Percentiles rank a stretch among this genome's conserved stretches.
phyloP scores from a whole-genome alignment of 1,140 invertebrate genomes.

The Monochamus saltuarius region DNA sequence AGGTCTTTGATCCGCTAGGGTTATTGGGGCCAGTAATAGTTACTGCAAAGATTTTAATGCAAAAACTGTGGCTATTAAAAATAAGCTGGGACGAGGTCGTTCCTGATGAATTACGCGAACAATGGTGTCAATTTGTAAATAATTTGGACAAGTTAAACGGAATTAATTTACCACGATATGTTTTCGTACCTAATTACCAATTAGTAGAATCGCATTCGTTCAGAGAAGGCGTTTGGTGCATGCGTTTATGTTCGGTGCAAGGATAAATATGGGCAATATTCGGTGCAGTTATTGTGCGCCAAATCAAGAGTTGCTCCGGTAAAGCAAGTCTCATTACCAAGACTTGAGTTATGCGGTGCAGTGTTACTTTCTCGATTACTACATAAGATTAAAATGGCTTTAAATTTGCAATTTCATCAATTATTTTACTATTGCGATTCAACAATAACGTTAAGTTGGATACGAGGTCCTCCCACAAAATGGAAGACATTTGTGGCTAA shows the following conservation, averaged over 20 bases:
- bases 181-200: conserved; percentile 50
- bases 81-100: conserved; percentile 30
- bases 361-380: conserved; percentile 24
- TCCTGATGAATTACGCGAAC: conserved; percentile 2
- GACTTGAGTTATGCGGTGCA: conserved; percentile 38
- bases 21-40: conserved; percentile 26
- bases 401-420: no score
- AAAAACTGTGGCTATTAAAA: conserved; percentile 26
- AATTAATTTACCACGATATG: no score
- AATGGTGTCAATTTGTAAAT: conserved; percentile 11
- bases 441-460: no score
- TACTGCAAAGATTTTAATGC: conserved; percentile 31
- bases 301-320: conserved; percentile 39
- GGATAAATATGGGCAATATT: no score
- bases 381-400: not conserved
- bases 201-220: conserved; percentile 47
- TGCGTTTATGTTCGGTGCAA: conserved; percentile 34
- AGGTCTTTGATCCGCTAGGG: conserved; percentile 32
- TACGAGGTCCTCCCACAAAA: conserved; percentile 2
- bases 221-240: conserved; percentile 43
- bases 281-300: conserved; percentile 24
- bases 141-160: conserved; percentile 8
- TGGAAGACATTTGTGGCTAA: conserved; percentile 33
- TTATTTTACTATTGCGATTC: no score
- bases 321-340: conserved; percentile 33